Evolutionary conservation across 2,113 vertebrate species (phyloP), one percentile per base, ranked within the genome.

Genomic region (Mungos mungo): DNA sequence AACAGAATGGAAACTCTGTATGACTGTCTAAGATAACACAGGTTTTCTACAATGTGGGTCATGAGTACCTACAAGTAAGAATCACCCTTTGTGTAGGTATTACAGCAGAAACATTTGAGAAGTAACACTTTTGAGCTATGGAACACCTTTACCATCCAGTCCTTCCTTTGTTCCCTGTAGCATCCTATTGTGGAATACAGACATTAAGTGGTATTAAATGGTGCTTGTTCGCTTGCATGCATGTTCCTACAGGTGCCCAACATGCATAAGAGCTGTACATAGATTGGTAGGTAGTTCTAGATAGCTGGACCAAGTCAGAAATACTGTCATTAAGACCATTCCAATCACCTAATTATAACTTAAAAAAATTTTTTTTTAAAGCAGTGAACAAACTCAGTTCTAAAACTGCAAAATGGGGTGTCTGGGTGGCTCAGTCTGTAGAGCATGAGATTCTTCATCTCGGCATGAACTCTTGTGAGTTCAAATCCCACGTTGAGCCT

Each of bases 131-230:
- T 76, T 83, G 35, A 96, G 50, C 41, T 77, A 10, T 41, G 65
- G 29, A 95, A 71, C 21, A 94, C 18, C 66, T 79, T 29, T 91
- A 52, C 12, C 35, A 38, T 54, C 76, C 60, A 88, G 14, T 76
- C 3, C 7, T 71, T 88, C 25, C 52, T 95, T 97, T 74, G 31
- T 96, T 35, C 21, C 63, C 14, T 87, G 11, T 91, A 68, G 33
- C 57, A 76, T 54, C 65, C 5, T 92, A 13, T 27, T 69, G 8
- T 80, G 41, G 47, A 38, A 69, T 89, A 25, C 47, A 50, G 54
- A 85, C 31, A n/a, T 91, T 84, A 95, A 74, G 80, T 88, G 66
- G 27, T 93, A 35, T 95, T 93, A 88, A 84, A 38, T 84, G 63
- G 33, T 88, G 21, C 33, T 86, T 93, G 35, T 89, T 90, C 68